These are phyloP conservation scores for Trichopoda pennipes DNA, from an alignment of 2,888 invertebrate genomes.

Conservation along the genomic window DNA sequence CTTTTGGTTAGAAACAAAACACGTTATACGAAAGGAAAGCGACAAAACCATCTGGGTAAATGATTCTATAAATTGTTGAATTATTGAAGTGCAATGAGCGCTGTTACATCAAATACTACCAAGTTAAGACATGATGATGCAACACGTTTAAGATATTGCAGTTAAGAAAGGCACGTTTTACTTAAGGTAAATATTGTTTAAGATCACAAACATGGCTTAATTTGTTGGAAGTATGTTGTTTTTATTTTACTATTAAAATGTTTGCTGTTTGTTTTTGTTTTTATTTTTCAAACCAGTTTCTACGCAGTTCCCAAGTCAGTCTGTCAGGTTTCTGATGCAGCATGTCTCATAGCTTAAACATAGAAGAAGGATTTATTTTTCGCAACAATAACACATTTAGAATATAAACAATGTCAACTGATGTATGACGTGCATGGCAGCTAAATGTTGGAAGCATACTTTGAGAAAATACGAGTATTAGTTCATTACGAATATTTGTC, in stretches of 20 bases:
- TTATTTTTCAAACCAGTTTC: constrained; percentile 41
- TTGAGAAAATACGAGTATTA: background rate
- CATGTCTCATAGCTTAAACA: constrained; percentile 35
- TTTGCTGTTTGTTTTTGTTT: background rate
- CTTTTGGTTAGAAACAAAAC: constrained; percentile 1
- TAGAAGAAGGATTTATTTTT: background rate
- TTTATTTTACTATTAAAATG: constrained; percentile 1
- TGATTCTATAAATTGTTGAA: constrained; percentile 44
- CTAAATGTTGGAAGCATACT: constrained; percentile 18
- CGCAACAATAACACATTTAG: constrained; percentile 30
- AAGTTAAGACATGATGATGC: constrained; percentile 56
- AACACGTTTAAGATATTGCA: constrained; percentile 63
- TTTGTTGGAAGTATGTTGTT: constrained; percentile 40
- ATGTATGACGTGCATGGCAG: constrained; percentile 43
- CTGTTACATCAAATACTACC: constrained; percentile 26
- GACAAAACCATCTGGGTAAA: constrained; percentile 57
- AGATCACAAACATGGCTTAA: constrained; percentile 52
- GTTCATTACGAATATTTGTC: too few relatives aligned
- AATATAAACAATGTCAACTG: constrained; percentile 43
- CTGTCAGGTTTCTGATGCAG: constrained; percentile 44
- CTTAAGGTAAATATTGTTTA: constrained; percentile 61
- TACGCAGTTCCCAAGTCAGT: constrained; percentile 51
- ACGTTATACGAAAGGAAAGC: constrained; percentile 58
- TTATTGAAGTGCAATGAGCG: constrained; percentile 21
- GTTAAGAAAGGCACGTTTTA: constrained; percentile 60